Percentiles rank a stretch among this genome's conserved stretches.
phyloP scores from a whole-genome alignment of 1,140 invertebrate genomes.

The Antheraea mylitta region DNA sequence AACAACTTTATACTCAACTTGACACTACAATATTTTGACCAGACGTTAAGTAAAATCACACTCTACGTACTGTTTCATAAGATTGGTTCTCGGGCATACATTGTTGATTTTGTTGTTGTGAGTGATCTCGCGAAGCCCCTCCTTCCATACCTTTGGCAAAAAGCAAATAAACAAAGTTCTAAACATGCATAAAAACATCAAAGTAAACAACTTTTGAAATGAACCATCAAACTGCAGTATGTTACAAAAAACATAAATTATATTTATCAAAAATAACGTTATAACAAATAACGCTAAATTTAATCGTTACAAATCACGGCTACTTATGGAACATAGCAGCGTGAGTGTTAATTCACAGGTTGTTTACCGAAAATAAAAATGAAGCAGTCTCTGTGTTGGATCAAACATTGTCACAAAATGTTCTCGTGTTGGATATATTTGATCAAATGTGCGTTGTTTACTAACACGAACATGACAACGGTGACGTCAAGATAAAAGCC shows the following conservation, averaged over 20 bases:
- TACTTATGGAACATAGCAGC: background rate
- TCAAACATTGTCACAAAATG: background rate
- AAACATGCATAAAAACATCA: slow-evolving; percentile 43
- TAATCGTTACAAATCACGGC: too few species aligned
- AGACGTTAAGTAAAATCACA: background rate
- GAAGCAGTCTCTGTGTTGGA: background rate
- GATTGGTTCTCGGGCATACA: slow-evolving; percentile 94
- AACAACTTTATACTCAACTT: too few species aligned
- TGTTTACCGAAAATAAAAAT: background rate
- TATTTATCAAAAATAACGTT: background rate
- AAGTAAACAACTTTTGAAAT: background rate
- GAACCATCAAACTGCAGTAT: background rate
- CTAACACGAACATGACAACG: background rate
- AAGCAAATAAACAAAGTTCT: slow-evolving; percentile 52
- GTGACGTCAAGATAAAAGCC: slow-evolving; percentile 22
- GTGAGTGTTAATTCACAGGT: background rate
- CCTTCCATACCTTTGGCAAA: slow-evolving; percentile 92
- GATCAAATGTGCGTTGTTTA: background rate
- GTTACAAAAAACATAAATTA: background rate
- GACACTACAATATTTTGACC: too few species aligned
- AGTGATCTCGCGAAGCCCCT: slow-evolving; percentile 91
- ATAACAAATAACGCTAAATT: too few species aligned
- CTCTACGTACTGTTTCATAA: slow-evolving; percentile 98
- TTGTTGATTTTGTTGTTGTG: slow-evolving; percentile 99
- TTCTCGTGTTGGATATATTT: background rate